These are phyloP conservation scores for Tenthredo mesomela DNA, from an alignment of 2,888 invertebrate genomes.

Conservation along the genomic window DNA sequence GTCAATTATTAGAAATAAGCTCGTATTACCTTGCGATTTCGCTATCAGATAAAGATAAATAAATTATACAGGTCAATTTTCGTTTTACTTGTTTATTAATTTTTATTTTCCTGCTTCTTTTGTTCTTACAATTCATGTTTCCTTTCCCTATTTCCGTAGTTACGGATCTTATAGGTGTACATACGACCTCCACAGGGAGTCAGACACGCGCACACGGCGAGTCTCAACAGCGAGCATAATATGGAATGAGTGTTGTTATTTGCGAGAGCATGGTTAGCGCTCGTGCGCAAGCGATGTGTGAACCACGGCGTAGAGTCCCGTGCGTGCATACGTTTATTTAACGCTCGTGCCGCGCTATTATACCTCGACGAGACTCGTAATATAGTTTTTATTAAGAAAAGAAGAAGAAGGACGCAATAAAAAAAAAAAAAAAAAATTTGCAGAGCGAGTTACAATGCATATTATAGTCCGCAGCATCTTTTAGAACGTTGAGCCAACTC, in stretches of 20 bases:
- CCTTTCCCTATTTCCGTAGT: neutral
- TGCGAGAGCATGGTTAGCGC: constrained; percentile 54
- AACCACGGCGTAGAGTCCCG: constrained; percentile 62
- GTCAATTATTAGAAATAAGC: neutral
- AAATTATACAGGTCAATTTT: neutral
- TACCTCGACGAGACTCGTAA: constrained; percentile 61
- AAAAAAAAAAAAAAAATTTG: neutral
- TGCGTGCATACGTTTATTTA: constrained; percentile 67
- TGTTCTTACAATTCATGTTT: neutral
- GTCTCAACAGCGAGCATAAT: constrained; percentile 32
- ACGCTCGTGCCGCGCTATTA: constrained; percentile 62
- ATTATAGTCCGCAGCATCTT: constrained; percentile 4
- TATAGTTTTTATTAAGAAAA: neutral
- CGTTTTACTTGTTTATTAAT: neutral
- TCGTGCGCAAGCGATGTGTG: constrained; percentile 62
- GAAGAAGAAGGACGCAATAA: neutral
- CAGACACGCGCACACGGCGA: constrained; percentile 58
- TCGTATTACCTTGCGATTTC: neutral
- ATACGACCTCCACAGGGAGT: constrained; percentile 15
- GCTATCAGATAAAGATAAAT: neutral
- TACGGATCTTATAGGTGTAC: constrained; percentile 27
- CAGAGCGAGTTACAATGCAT: constrained; percentile 28
- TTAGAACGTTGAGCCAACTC: neutral
- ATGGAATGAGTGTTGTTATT: constrained; percentile 62
- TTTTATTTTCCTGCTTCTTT: neutral